Base-by-base conservation (phyloP, 2,113 vertebrate species). In the Tupaia tana region DNA sequence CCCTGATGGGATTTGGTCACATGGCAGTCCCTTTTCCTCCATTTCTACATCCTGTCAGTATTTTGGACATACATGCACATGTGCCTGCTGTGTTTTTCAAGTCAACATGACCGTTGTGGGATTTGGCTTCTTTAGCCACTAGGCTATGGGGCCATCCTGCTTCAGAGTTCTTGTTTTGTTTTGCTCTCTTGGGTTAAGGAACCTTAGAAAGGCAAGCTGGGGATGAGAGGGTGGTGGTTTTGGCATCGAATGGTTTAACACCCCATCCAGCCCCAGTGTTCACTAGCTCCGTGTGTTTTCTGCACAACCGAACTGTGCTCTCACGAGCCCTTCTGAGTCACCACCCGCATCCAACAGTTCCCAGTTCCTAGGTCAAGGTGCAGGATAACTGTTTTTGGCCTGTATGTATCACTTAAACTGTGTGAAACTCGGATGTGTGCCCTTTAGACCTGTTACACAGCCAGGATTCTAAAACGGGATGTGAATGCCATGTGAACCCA, bases 401-500 rank as follows among this genome's bases (percentile, higher is more conserved):
- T 9, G 3, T 61, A 66, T 24, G 93, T 92, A 58, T 29, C 52
- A 13, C 61, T 71, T 71, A 92, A 75, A 75, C 69, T 27, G 0
- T 64, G 3, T 59, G 43, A 93, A 79, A 71, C 77, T 9, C 71
- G 54, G 9, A 63, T 9, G 0, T 31, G 13, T 16, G 0, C 20
- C 81, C 34, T 94, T 88, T 12, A 77, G 43, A 61, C 19, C 16
- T 0, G 0, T 75, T 73, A 58, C 64, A 8, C 20, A 10, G 6
- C 43, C 52, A 27, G 29, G 8, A 10, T 86, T 69, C 19, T 29
- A 6, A 66, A 27, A 4, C 79, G 20, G 9, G 0, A 0, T 31
- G 4, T 2, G 1, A 0, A 56, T 70, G 80, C 64, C 81, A 66
- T 12, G 56, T 70, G 77, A 89, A 82, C 18, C 14, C 7, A 43